A percentile compares a stretch with the other conserved stretches of the same genome.
Evolutionary conservation across 2,113 vertebrate species (phyloP).

Genomic region (Sminthopsis crassicaudata): DNA sequence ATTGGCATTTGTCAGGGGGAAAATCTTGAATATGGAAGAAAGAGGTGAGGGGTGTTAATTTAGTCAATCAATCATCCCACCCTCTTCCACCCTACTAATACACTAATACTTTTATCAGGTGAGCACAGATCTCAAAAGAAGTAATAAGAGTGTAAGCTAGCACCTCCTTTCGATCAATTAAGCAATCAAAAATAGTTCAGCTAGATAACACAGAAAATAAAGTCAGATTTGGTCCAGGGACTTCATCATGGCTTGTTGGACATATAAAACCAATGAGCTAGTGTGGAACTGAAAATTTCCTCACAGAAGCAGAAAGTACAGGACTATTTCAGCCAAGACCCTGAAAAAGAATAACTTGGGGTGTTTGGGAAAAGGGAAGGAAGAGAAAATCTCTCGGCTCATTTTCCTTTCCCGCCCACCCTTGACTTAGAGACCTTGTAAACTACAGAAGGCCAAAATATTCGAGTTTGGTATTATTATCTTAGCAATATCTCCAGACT

Average conservation of each 20-base stretch:
- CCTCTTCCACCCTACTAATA: neutral
- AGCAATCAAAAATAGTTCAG: neutral
- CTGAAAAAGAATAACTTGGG: neutral
- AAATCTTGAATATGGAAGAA: neutral
- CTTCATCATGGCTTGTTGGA: neutral
- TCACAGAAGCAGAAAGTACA: neutral
- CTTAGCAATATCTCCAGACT: neutral
- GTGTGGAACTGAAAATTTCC: neutral
- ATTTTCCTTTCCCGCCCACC: neutral
- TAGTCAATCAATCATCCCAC: neutral
- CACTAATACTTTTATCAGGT: neutral
- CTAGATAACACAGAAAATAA: neutral
- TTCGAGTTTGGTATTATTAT: neutral
- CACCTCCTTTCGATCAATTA: neutral
- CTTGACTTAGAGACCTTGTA: neutral
- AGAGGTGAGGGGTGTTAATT: no score
- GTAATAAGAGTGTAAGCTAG: neutral
- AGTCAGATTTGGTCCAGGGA: neutral
- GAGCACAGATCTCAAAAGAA: neutral
- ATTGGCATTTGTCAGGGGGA: neutral
- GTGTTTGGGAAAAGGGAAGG: neutral
- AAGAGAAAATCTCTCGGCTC: neutral
- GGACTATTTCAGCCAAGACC: neutral
- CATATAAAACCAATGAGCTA: neutral
- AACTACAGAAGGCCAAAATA: neutral